Evolutionary conservation across 2,888 invertebrate genomes (phyloP).

Genomic region (Nemotelus pantherinus): DNA sequence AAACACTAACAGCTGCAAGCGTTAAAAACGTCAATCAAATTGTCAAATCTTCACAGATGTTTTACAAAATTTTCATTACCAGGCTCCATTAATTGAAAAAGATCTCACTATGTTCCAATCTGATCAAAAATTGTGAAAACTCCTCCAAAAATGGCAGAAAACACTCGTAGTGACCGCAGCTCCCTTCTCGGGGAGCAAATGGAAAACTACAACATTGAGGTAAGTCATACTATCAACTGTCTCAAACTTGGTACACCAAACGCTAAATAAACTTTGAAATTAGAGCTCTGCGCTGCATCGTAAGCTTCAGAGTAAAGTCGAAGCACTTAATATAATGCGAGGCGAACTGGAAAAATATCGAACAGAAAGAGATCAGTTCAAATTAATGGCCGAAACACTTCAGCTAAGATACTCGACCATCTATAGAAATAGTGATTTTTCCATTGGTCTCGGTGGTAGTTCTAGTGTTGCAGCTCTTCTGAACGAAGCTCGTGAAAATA

Average conservation of each 20-base stretch:
- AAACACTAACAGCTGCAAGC: neutral
- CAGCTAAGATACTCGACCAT: conserved; percentile 68
- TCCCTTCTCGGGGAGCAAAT: conserved; percentile 64
- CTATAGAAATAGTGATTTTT: conserved; percentile 63
- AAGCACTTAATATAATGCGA: conserved; percentile 81
- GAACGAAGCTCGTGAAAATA: conserved; percentile 70
- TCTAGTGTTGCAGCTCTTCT: conserved; percentile 70
- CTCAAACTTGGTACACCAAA: too few species aligned
- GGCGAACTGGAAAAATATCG: conserved; percentile 81
- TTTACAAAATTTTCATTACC: neutral
- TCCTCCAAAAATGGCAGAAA: conserved; percentile 46
- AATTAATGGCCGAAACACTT: conserved; percentile 81
- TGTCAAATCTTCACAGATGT: conserved; percentile 28
- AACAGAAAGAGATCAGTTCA: conserved; percentile 82
- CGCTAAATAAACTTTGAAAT: conserved; percentile 24
- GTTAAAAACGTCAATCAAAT: conserved; percentile 26
- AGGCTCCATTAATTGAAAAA: neutral
- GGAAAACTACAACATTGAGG: conserved; percentile 65
- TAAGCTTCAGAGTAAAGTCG: conserved; percentile 83
- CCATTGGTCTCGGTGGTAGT: conserved; percentile 57
- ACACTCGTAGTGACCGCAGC: conserved; percentile 54
- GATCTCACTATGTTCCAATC: neutral
- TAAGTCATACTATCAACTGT: conserved; percentile 50
- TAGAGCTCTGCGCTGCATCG: conserved; percentile 74
- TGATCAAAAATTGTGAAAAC: conserved; percentile 13